These are phyloP conservation scores for Gryon sp. DNA, from an alignment of 1,140 invertebrate genomes.

Conservation along the genomic window DNA sequence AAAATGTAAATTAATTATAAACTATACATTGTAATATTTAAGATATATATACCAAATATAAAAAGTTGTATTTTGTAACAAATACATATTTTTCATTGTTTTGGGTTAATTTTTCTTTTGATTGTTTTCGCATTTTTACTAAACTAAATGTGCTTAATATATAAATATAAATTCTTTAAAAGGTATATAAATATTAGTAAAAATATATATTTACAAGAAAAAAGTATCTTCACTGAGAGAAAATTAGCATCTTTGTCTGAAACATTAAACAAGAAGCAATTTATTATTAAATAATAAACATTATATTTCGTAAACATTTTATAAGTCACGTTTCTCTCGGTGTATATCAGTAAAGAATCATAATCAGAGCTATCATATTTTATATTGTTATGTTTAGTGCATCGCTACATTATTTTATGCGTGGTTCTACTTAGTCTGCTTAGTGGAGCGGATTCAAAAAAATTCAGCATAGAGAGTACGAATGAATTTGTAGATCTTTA, in stretches of 20 bases:
- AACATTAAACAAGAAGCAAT: too few species aligned
- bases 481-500: constrained; percentile 67
- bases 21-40: too few species aligned
- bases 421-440: constrained; percentile 60
- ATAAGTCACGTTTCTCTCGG: constrained; percentile 10
- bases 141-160: too few species aligned
- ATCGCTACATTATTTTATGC: constrained; percentile 52
- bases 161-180: too few species aligned
- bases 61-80: too few species aligned
- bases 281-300: not conserved
- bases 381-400: constrained; percentile 72
- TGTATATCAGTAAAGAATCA: not conserved
- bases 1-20: too few species aligned
- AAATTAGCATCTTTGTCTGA: too few species aligned
- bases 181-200: too few species aligned
- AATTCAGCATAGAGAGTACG: constrained; percentile 51
- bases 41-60: too few species aligned
- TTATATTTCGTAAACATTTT: not conserved
- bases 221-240: too few species aligned
- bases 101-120: constrained; percentile 5
- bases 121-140: too few species aligned
- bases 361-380: constrained; percentile 28
- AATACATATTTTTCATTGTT: constrained; percentile 49
- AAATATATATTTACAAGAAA: too few species aligned
- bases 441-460: constrained; percentile 64